Evolutionary conservation across 2,113 vertebrate species (phyloP), one percentile per base, ranked within the genome.

Genomic region (Bagarius yarrelli): DNA sequence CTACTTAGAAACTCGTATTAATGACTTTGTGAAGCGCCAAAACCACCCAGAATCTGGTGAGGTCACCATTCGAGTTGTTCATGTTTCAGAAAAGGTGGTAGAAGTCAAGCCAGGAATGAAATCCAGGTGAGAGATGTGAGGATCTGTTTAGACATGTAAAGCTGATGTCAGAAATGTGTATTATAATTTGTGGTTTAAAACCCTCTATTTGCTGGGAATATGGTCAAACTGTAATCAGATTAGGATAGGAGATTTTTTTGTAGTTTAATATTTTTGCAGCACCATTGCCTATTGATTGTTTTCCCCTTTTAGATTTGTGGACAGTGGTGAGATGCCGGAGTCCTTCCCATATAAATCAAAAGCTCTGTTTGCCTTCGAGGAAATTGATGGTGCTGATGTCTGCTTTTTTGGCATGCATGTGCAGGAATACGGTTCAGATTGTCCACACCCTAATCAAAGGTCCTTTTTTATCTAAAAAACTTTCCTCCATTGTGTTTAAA

Each of bases 361-460:
- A 94, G 98, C 97, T 8, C 94, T 99, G 78, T 99, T 99, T 94
- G 97, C 98, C 8, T 99, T 99, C 81, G 98, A 99, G 85, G 97
- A 98, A 83, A 96, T 99, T 4, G 96, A 97, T n/a, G 98, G 98
- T 16, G 95, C 94, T 8, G 98, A 99, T 34, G 91, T 99, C 77
- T 99, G 98, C 86, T 99, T 99, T 90, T 99, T 99, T 72, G 98
- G 98, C 69, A 99, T 99, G 98, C 98, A 99, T 0, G 98, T 99
- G 55, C 98, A 99, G 81, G 98, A 99, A 85, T 99, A 99, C 1
- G 96, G 98, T 78, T 99, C 98, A 0, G 98, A 99, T 88, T 98
- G 96, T 83, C 96, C 98, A 76, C 97, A 95, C 1, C 98, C 98
- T 83, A 99, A 99, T 91, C 97, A 99, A 91, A 97, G 98, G 98